These are phyloP conservation scores for Spilogale gracilis DNA, from an alignment of 2,113 vertebrate species.

Conservation along the genomic window DNA sequence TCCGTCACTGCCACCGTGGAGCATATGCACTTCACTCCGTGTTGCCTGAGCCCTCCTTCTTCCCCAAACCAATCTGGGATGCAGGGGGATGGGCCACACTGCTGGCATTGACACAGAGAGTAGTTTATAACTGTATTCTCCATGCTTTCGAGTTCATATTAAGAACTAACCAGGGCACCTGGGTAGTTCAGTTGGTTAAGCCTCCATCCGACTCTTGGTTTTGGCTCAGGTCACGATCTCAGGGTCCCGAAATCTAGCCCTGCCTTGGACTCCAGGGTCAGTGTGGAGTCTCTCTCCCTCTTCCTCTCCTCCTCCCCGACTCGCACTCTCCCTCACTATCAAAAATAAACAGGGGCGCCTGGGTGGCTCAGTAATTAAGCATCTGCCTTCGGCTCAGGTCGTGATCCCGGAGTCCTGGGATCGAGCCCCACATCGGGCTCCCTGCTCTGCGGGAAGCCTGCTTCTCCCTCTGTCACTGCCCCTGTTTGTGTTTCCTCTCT, in stretches of 20 bases:
- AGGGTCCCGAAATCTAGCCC: neutral
- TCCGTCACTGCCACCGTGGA: neutral
- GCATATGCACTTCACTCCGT: constrained; percentile 42
- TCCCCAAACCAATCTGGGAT: neutral
- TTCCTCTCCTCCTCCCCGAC: neutral
- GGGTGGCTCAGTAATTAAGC: no score
- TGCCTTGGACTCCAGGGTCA: neutral
- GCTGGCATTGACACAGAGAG: constrained; percentile 54
- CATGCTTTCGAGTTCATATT: constrained; percentile 66
- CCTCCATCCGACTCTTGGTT: neutral
- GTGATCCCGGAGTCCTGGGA: no score
- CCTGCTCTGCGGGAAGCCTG: no score
- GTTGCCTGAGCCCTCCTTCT: neutral
- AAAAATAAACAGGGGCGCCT: neutral
- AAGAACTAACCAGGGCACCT: constrained; percentile 64
- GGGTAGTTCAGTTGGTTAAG: neutral
- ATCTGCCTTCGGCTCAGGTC: no score
- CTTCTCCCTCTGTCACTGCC: no score
- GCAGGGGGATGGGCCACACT: neutral
- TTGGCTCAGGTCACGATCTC: neutral
- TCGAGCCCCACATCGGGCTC: no score
- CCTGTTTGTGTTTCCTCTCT: no score
- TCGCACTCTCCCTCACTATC: neutral
- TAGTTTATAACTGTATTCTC: constrained; percentile 68
- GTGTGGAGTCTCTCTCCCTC: neutral